phyloP scores from a whole-genome alignment of 2,888 invertebrate genomes.

The Plebejus argus region DNA sequence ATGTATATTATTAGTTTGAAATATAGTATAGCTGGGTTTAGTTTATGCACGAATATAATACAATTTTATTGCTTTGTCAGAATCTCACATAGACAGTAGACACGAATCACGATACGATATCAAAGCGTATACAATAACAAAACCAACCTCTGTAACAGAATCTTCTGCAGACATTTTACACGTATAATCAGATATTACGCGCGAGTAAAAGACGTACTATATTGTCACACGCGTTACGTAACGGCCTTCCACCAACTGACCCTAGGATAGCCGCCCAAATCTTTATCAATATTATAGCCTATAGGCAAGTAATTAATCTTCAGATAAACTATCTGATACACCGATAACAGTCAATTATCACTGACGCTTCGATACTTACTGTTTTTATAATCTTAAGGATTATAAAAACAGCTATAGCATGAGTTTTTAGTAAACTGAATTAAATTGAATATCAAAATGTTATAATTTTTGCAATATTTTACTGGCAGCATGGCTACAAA shows the following conservation, averaged over 20 bases:
- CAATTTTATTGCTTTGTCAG: no score
- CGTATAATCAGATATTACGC: neutral
- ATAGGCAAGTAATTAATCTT: conserved; percentile 15
- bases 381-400: no score
- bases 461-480: no score
- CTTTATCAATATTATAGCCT: conserved; percentile 5
- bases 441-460: no score
- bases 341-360: neutral
- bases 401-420: no score
- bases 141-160: neutral
- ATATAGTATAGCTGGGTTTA: no score
- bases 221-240: neutral
- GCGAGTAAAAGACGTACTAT: neutral
- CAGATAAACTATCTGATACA: neutral
- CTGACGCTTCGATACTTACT: neutral
- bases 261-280: neutral
- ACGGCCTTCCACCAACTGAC: neutral
- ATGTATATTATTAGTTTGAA: no score
- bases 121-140: no score
- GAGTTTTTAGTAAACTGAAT: no score
- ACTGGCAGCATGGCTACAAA: no score
- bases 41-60: no score
- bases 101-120: neutral
- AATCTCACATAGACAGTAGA: no score
- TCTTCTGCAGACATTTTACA: neutral